Evolutionary conservation across 1,140 invertebrate genomes (phyloP).

Genomic region (Cydia fagiglandana): DNA sequence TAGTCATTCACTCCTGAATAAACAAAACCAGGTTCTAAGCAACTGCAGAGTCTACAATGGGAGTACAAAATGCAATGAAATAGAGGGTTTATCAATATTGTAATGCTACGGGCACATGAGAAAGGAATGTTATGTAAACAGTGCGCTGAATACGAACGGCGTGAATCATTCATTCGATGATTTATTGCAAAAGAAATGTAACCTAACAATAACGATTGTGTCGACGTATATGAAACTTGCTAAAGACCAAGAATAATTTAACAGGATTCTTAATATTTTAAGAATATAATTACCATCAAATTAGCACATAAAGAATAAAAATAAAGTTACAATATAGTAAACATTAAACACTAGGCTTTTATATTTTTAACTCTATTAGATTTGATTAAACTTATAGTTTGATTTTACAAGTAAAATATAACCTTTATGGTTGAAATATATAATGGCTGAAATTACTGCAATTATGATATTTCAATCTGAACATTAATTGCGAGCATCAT

Average conservation of each 20-base stretch:
- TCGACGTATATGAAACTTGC: background rate
- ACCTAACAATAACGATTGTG: slow-evolving; percentile 13
- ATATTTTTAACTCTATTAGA: too few species aligned
- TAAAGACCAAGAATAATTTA: background rate
- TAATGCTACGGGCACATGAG: slow-evolving; percentile 37
- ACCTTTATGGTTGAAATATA: too few species aligned
- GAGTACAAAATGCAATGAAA: slow-evolving; percentile 39
- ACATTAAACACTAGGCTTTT: too few species aligned
- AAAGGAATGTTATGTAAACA: slow-evolving; percentile 44
- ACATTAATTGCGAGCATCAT: slow-evolving; percentile 8
- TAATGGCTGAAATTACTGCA: background rate
- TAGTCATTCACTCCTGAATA: too few species aligned
- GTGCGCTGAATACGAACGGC: background rate
- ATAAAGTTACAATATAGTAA: too few species aligned
- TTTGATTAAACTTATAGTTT: background rate
- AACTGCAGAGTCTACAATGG: background rate
- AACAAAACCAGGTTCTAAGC: too few species aligned
- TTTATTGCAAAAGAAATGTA: slow-evolving; percentile 30
- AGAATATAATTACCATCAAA: background rate
- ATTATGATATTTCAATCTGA: background rate
- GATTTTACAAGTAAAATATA: background rate
- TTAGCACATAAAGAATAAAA: background rate
- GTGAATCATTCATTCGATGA: slow-evolving; percentile 14
- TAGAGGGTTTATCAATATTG: slow-evolving; percentile 46
- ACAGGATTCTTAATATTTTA: background rate